Evolutionary conservation across 2,113 vertebrate species (phyloP).

Genomic region (Neogale vison): DNA sequence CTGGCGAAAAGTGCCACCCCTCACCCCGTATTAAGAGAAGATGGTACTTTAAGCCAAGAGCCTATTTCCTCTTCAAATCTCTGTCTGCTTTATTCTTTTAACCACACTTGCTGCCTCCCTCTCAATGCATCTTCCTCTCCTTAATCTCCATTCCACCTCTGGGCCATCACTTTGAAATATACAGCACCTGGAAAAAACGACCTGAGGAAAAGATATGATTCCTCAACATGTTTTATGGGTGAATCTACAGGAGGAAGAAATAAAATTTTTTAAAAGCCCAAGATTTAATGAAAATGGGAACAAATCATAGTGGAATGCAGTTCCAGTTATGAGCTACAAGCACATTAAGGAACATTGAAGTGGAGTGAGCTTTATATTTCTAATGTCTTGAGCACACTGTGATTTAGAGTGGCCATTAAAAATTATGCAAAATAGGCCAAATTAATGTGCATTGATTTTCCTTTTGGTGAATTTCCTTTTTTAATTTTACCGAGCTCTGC

Average conservation of each 20-base stretch:
- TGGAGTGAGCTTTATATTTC: constrained; percentile 52
- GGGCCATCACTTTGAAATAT: constrained; percentile 73
- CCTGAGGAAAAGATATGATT: constrained; percentile 69
- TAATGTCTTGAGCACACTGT: constrained; percentile 29
- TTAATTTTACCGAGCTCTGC: neutral
- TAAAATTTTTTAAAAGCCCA: constrained; percentile 71
- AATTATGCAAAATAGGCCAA: constrained; percentile 67
- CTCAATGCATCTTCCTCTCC: constrained; percentile 31
- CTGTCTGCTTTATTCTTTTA: constrained; percentile 62
- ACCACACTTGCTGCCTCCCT: neutral
- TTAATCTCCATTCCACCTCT: constrained; percentile 67
- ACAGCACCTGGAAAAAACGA: neutral
- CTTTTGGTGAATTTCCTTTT: constrained; percentile 23
- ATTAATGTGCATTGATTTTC: constrained; percentile 68
- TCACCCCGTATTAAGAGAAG: neutral
- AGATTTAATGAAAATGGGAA: constrained; percentile 78
- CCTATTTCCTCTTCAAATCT: constrained; percentile 50
- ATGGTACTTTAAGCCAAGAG: constrained; percentile 57
- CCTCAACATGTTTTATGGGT: constrained; percentile 75
- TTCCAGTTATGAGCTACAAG: constrained; percentile 57
- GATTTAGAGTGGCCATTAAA: constrained; percentile 71
- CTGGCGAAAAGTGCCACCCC: constrained; percentile 4
- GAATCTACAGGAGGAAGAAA: constrained; percentile 66
- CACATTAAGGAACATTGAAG: constrained; percentile 2
- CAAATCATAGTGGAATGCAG: constrained; percentile 68